Evolutionary conservation across 2,113 vertebrate species (phyloP).

Genomic region (Sorex araneus): DNA sequence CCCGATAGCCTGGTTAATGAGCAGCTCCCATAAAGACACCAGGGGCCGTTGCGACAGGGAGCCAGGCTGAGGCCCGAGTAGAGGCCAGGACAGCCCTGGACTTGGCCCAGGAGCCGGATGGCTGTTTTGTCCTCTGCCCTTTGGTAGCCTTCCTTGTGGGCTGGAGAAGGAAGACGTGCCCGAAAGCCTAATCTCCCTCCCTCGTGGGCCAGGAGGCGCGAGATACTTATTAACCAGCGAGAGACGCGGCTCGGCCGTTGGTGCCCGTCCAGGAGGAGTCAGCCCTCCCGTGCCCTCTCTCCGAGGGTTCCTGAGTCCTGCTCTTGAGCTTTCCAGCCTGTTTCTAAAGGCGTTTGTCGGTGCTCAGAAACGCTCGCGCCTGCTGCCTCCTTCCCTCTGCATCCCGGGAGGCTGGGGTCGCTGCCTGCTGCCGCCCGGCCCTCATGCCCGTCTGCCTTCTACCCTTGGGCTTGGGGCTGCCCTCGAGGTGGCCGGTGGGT

Average conservation of each 20-base stretch:
- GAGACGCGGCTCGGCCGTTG: not conserved
- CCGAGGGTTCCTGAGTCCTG: not conserved
- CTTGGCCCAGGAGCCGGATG: slow-evolving; percentile 24
- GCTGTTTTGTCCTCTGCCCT: slow-evolving; percentile 57
- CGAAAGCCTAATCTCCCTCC: not conserved
- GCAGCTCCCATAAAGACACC: slow-evolving; percentile 77
- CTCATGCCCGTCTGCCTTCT: not conserved
- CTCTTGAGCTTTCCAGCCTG: not conserved
- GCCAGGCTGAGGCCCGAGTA: not conserved
- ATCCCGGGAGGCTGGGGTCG: not conserved
- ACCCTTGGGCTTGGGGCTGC: not conserved
- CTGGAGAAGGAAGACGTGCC: not conserved
- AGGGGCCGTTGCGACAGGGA: not conserved
- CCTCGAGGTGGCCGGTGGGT: slow-evolving; percentile 48
- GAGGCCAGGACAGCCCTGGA: slow-evolving; percentile 63
- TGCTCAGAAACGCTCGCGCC: not conserved
- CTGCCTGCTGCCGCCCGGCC: not conserved
- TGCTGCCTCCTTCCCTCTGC: not conserved
- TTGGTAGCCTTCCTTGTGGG: not conserved
- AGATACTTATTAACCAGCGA: not conserved
- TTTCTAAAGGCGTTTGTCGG: not conserved
- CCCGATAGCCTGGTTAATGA: slow-evolving; percentile 77
- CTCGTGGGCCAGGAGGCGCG: not conserved
- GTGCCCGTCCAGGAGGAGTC: not conserved
- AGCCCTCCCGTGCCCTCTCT: not conserved